These are phyloP conservation scores for Mactra quadrangularis DNA, from an alignment of 1,140 invertebrate genomes.

Conservation along the genomic window DNA sequence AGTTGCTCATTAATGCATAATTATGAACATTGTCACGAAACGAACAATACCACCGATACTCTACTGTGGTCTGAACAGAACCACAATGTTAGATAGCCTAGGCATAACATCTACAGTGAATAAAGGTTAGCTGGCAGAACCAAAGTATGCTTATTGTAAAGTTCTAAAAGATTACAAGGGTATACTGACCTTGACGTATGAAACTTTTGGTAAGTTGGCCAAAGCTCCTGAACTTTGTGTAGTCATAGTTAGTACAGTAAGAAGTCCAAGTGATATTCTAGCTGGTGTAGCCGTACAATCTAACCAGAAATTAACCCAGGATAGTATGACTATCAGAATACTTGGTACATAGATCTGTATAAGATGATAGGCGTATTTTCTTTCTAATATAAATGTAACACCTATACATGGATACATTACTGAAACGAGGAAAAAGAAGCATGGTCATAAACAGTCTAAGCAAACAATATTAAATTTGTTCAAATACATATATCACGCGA, in stretches of 20 bases:
- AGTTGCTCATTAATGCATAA: too few relatives aligned
- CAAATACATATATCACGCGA: too few relatives aligned
- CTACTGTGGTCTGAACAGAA: too few relatives aligned
- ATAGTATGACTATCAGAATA: slow-evolving; percentile 95
- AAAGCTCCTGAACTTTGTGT: slow-evolving; percentile 64
- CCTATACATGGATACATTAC: slow-evolving; percentile 39
- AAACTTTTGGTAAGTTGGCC: slow-evolving; percentile 66
- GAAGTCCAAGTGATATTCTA: slow-evolving; percentile 85
- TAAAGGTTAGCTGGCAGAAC: too few relatives aligned
- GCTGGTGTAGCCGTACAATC: slow-evolving; percentile 87
- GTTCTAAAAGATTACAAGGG: too few relatives aligned
- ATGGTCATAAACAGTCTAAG: not conserved
- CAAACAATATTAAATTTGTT: not conserved
- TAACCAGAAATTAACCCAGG: slow-evolving; percentile 98
- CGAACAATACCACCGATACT: too few relatives aligned
- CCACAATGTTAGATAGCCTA: too few relatives aligned
- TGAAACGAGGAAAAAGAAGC: not conserved
- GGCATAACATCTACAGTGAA: too few relatives aligned
- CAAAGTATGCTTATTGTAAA: too few relatives aligned
- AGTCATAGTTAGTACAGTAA: slow-evolving; percentile 75
- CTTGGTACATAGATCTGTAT: slow-evolving; percentile 96
- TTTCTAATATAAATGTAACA: slow-evolving; percentile 33
- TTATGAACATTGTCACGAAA: too few relatives aligned
- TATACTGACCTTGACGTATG: slow-evolving; percentile 88
- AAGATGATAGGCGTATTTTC: slow-evolving; percentile 91